Evolutionary conservation across 2,797 vertebrate species (phyloP), one percentile per base, ranked within the genome.

Genomic region (Bradypodion ventrale): DNA sequence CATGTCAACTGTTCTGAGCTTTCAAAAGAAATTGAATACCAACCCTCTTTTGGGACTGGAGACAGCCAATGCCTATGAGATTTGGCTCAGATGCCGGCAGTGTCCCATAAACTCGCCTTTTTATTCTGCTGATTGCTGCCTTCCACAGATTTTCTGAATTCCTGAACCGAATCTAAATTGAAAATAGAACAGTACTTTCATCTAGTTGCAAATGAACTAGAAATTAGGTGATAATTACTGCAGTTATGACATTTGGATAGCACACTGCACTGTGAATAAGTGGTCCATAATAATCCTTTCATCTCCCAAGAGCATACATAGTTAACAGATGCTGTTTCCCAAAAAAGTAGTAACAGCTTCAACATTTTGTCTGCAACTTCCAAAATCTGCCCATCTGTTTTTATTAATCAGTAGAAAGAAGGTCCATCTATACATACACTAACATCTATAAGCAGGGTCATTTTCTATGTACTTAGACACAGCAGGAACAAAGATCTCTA

Each of bases 131-230:
- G 52, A 99, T 78, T 3, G 95, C 95, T 2, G 92, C 94, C 92
- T 97, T 97, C 98, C 98, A 99, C 0, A 95, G 94, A 40, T 93
- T 94, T 56, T 95, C 96, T 79, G 97, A 91, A 91, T 95, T 97
- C 94, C 92, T 97, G 93, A 99, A 99, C 56, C 93, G 97, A 76
- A 91, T 89, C 98, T 99, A 21, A 72, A 94, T 56, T 56, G 21
- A 77, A 93, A 72, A 92, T 52, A 40, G 19, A 42, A 74, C 37
- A 42, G 29, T 52, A 25, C 16, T 1, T 35, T 74, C 19, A 63
- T 29, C 27, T 27, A 60, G 27, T 40, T 59, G 15, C 29, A 29
- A 80, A 59, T 23, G 19, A 35, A 44, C 46, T 13, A 21, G 9
- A 32, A n/a, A 35, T 35, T 27, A 35, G 44, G 44, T 37, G 29